phyloP scores from a whole-genome alignment of 1,140 invertebrate species.

The Temnothorax nylanderi region DNA sequence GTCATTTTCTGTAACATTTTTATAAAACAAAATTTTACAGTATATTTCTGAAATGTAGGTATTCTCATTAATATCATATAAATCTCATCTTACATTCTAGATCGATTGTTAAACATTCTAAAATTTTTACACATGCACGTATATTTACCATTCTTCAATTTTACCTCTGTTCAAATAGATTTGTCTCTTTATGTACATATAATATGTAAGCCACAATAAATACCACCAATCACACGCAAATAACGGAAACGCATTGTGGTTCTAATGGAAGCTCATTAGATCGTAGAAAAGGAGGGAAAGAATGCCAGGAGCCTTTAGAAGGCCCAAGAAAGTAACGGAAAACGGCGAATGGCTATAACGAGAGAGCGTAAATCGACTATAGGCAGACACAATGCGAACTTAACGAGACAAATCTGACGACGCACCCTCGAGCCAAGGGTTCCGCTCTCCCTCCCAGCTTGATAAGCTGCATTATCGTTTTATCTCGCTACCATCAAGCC shows the following conservation, averaged over 20 bases:
- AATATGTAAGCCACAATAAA: conserved; percentile 10
- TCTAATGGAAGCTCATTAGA: conserved; percentile 75
- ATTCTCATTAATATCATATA: not conserved
- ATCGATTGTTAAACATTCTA: not conserved
- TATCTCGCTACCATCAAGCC: conserved; percentile 35
- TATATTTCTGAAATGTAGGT: not conserved
- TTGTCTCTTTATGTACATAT: not conserved
- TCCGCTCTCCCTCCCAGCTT: conserved; percentile 51
- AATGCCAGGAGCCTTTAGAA: not conserved
- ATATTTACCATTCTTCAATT: not conserved
- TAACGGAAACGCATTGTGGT: conserved; percentile 63
- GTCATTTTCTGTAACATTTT: not conserved
- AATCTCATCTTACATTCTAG: not conserved
- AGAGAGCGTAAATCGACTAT: conserved; percentile 78
- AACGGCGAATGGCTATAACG: conserved; percentile 56
- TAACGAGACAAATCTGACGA: conserved; percentile 86
- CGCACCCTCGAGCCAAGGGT: conserved; percentile 76
- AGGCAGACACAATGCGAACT: conserved; percentile 83
- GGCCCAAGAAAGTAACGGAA: conserved; percentile 50
- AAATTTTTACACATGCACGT: not conserved
- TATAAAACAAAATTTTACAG: not conserved
- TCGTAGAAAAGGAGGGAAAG: conserved; percentile 32
- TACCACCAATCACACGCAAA: conserved; percentile 38
- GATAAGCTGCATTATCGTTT: conserved; percentile 40
- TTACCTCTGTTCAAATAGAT: not conserved